These are phyloP conservation scores for Tetramorium simillimum DNA, from an alignment of 1,140 invertebrate species.

Conservation along the genomic window DNA sequence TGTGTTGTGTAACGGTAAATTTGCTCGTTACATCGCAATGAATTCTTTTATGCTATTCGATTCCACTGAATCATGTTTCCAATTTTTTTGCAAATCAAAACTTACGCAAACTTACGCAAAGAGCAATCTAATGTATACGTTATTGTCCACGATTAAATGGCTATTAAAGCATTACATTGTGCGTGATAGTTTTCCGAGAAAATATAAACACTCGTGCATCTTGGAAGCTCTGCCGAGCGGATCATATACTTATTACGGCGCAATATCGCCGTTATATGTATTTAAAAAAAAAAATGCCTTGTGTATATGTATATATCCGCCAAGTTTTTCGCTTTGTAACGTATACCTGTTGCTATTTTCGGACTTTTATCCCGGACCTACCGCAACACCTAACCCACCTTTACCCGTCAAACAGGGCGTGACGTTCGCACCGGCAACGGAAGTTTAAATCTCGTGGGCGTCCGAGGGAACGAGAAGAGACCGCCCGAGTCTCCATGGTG, in stretches of 20 bases:
- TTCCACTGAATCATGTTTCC: background rate
- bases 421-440: conserved; percentile 46
- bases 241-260: background rate
- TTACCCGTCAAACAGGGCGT: conserved; percentile 70
- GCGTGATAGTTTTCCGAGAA: background rate
- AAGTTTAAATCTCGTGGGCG: conserved; percentile 74
- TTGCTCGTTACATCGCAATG: conserved; percentile 41
- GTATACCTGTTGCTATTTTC: conserved; percentile 72
- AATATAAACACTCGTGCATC: background rate
- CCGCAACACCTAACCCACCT: conserved; percentile 61
- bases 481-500: conserved; percentile 53
- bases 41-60: background rate
- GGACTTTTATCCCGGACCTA: conserved; percentile 69
- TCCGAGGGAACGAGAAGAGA: conserved; percentile 48
- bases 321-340: conserved; percentile 42
- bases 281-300: background rate
- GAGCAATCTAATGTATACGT: background rate
- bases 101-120: background rate
- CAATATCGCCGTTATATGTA: background rate
- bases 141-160: background rate
- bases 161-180: background rate
- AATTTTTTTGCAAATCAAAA: background rate
- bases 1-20: conserved; percentile 48
- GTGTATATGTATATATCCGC: background rate
- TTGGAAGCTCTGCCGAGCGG: background rate